A percentile compares a stretch with the other conserved stretches of the same genome.
Evolutionary conservation across 1,140 invertebrate genomes (phyloP).

Genomic region (Dufourea novaeangliae): DNA sequence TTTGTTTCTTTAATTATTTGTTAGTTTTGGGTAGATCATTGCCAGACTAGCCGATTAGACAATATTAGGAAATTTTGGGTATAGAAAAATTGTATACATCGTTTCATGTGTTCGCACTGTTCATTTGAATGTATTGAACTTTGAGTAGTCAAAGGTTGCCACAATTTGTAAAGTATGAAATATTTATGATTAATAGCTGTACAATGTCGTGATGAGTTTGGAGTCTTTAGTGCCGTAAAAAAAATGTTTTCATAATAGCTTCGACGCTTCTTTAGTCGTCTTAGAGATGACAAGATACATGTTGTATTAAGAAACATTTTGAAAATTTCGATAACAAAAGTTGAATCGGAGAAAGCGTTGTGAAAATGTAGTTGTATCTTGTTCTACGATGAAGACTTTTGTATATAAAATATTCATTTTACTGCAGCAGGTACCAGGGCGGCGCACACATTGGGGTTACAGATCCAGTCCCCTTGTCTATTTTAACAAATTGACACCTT

Average conservation of each 20-base stretch:
- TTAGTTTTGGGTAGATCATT: not conserved
- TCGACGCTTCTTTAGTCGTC: not conserved
- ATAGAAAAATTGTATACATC: not conserved
- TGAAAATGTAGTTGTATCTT: slow-evolving; percentile 38
- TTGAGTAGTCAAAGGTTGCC: not conserved
- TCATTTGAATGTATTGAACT: not conserved
- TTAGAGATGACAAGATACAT: not conserved
- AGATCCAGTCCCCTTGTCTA: slow-evolving; percentile 75
- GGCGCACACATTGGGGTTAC: slow-evolving; percentile 75
- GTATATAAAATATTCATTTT: slow-evolving; percentile 61
- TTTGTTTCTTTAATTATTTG: slow-evolving; percentile 22
- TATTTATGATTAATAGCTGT: not conserved
- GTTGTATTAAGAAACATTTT: slow-evolving; percentile 13
- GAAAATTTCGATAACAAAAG: slow-evolving; percentile 19
- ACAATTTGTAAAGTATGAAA: not conserved
- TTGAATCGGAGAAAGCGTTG: slow-evolving; percentile 20
- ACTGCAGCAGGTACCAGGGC: slow-evolving; percentile 72
- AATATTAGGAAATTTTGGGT: not conserved
- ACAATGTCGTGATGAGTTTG: not conserved
- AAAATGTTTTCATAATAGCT: not conserved
- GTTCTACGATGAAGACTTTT: slow-evolving; percentile 29
- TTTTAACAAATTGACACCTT: slow-evolving; percentile 78
- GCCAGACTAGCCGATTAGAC: slow-evolving; percentile 12
- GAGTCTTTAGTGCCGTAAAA: not conserved
- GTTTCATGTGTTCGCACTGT: not conserved